Evolutionary conservation across 2,888 invertebrate genomes (phyloP).

Genomic region (Lampropteryx suffumata): DNA sequence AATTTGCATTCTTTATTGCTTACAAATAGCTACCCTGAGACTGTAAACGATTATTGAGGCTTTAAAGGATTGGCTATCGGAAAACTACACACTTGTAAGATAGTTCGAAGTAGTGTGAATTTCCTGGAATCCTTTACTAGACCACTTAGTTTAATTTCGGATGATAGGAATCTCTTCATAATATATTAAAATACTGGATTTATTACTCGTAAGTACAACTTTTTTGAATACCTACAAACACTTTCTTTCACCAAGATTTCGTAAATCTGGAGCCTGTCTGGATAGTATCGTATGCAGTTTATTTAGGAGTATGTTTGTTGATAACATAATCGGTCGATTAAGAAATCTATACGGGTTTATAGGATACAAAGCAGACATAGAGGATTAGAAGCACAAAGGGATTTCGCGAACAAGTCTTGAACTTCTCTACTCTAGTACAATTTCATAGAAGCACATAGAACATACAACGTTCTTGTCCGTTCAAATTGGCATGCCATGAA

Average conservation of each 20-base stretch:
- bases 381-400: too few relatives aligned
- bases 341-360: too few relatives aligned
- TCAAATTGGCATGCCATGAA: slow-evolving; percentile 35
- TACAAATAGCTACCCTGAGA: slow-evolving; percentile 50
- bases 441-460: slow-evolving; percentile 27
- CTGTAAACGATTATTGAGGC: slow-evolving; percentile 44
- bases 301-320: background rate
- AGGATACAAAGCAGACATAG: too few relatives aligned
- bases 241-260: background rate
- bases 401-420: background rate
- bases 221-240: too few relatives aligned
- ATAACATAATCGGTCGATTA: too few relatives aligned
- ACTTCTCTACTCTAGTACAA: slow-evolving; percentile 13
- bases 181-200: too few relatives aligned
- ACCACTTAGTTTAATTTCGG: too few relatives aligned
- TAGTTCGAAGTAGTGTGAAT: background rate
- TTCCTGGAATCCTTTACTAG: too few relatives aligned
- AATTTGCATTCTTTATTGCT: slow-evolving; percentile 60
- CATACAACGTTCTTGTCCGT: slow-evolving; percentile 30
- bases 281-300: background rate
- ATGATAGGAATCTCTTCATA: too few relatives aligned
- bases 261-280: slow-evolving; percentile 3
- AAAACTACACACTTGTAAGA: background rate
- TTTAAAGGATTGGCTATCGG: slow-evolving; percentile 21
- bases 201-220: too few relatives aligned